Conservation (phyloP, 2,113 vertebrate genomes). For the Jacana jacana region DNA sequence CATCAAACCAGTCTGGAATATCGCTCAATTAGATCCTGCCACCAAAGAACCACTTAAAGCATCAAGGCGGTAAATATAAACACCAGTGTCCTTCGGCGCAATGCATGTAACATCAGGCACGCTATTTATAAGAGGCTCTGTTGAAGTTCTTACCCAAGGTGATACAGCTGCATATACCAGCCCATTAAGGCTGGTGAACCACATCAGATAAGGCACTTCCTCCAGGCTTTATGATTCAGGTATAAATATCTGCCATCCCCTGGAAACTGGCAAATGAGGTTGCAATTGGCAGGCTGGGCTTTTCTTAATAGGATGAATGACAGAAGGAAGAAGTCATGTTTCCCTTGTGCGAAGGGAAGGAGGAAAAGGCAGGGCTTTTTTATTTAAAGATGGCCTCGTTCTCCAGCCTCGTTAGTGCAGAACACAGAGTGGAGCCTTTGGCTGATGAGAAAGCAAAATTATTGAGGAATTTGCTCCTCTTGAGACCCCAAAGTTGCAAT, state of each 20-base stretch:
- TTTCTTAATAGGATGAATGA: constrained; percentile 42
- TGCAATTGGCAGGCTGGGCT: constrained; percentile 31
- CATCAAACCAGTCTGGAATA: neutral
- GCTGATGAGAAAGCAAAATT: neutral
- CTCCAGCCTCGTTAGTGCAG: neutral
- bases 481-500: neutral
- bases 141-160: constrained; percentile 48
- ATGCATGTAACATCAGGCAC: neutral
- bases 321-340: constrained; percentile 8
- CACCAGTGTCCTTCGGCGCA: neutral
- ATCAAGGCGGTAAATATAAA: neutral
- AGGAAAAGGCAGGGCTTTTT: neutral
- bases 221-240: constrained; percentile 47
- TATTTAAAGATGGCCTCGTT: constrained; percentile 5
- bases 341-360: neutral
- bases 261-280: constrained; percentile 35
- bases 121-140: neutral
- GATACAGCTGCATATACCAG: constrained; percentile 50
- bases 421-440: neutral
- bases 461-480: neutral
- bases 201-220: constrained; percentile 57
- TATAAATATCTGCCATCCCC: neutral
- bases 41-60: neutral
- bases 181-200: constrained; percentile 40
- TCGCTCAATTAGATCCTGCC: neutral